Percentiles rank a stretch among this genome's conserved stretches.
phyloP scores from a whole-genome alignment of 2,888 invertebrate genomes.

The Parnassius glacialis region DNA sequence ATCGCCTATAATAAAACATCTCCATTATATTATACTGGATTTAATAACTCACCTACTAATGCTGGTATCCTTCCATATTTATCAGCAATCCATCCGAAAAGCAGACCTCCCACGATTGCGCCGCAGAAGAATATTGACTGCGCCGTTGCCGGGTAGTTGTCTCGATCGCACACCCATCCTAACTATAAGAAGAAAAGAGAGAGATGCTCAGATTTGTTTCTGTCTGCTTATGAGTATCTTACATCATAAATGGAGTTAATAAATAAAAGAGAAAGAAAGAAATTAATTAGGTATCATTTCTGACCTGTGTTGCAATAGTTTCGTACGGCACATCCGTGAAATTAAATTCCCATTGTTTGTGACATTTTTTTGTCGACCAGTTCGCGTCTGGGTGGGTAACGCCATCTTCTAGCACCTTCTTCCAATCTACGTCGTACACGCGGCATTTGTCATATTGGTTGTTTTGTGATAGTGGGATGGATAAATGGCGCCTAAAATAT shows the following conservation, averaged over 20 bases:
- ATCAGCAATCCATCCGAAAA: conserved; percentile 94
- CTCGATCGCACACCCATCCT: conserved; percentile 92
- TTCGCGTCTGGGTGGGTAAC: conserved; percentile 43
- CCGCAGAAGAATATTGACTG: conserved; percentile 93
- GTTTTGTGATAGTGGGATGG: conserved; percentile 47
- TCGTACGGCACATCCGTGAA: conserved; percentile 68
- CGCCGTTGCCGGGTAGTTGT: conserved; percentile 87
- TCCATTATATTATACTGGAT: too few species aligned
- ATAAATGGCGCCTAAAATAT: conserved; percentile 54
- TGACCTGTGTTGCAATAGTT: conserved; percentile 66
- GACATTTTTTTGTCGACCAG: conserved; percentile 63
- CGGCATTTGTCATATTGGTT: conserved; percentile 54
- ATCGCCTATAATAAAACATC: too few species aligned
- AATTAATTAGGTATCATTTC: too few species aligned
- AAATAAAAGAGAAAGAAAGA: too few species aligned
- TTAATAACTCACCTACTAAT: conserved; percentile 75
- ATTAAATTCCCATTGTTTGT: conserved; percentile 61
- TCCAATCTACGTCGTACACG: conserved; percentile 66
- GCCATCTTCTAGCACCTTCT: conserved; percentile 44
- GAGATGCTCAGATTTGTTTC: too few species aligned
- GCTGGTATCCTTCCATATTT: conserved; percentile 92
- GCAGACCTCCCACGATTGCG: conserved; percentile 89
- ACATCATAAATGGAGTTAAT: too few species aligned
- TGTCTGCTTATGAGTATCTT: too few species aligned
- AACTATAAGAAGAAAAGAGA: conserved; percentile 66